These are phyloP conservation scores for Hippopotamyrus pictus DNA, from an alignment of 2,797 vertebrate genomes.

Conservation along the genomic window DNA sequence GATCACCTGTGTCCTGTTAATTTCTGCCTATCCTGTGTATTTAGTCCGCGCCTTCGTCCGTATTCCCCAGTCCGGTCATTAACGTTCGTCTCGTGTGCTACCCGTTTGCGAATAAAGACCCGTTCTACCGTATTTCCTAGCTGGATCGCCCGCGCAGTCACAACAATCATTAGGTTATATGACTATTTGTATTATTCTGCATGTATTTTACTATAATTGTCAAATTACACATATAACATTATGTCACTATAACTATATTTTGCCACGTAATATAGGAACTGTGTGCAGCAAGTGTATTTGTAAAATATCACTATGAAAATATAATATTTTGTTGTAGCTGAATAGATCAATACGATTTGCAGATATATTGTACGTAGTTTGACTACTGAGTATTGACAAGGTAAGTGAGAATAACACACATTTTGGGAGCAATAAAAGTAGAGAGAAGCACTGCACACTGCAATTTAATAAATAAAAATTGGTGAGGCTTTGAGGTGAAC, in stretches of 20 bases:
- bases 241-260: background rate
- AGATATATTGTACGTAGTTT: background rate
- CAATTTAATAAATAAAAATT: background rate
- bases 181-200: background rate
- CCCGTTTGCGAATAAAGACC: no score
- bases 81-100: no score
- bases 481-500: background rate
- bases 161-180: background rate
- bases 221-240: background rate
- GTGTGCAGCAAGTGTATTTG: background rate
- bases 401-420: background rate
- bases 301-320: background rate
- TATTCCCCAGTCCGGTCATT: no score
- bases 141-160: no score
- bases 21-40: no score
- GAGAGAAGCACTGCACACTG: background rate
- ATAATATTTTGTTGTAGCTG: background rate
- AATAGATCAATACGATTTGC: background rate
- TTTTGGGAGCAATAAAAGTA: background rate
- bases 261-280: background rate
- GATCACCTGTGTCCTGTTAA: no score
- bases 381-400: background rate
- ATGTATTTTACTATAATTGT: background rate
- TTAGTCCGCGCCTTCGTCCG: no score
- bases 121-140: no score